Base-by-base conservation (phyloP, 2,888 invertebrate genomes). In the Zonitis immaculata region DNA sequence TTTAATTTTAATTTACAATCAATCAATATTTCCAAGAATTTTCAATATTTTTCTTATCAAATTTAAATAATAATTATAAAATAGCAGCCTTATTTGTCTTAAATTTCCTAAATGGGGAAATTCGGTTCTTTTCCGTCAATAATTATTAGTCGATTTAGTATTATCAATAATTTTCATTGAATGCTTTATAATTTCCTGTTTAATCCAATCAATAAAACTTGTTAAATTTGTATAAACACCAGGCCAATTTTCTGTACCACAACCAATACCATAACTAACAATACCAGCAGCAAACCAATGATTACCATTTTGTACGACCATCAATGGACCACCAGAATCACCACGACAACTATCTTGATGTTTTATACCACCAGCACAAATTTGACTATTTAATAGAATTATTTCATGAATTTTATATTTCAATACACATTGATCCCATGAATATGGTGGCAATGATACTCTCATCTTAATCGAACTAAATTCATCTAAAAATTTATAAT, bases 311-410 rank as follows among this genome's bases (percentile, higher is more conserved):
- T 78, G 42, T 27, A 57, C 48, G 16, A 60, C 52, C 89, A 90
- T 89, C 3, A 91, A 73, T 0, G 91, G 89, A 3, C 89, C 89
- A 0, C 91, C 91, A 1, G 88, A 89, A 65, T 90, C 90, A 0
- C 90, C 90, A n/a, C 77, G 78, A 67, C 91, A 91, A 0, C 89
- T 84, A 66, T 90, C 90, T 65, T 84, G 79, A 1, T 81, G 80
- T 50, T 76, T 79, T 30, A 78, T 77, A 0, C 89, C 89, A 1
- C 91, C 91, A 4, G 89, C 90, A 65, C 90, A 90, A 1, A 89
- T 66, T 64, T 87, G 87, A 11, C 76, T 79, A 0, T 80, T 75
- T 0, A 76, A 77, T 26, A 86, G 68, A 1, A 69, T 67, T 0
- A 84, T 79, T 0, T 78, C 78, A 5, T 80, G 72, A 0, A 69